Evolutionary conservation across 2,888 invertebrate genomes (phyloP), one percentile per base, ranked within the genome.

Genomic region (Acronicta leporina): DNA sequence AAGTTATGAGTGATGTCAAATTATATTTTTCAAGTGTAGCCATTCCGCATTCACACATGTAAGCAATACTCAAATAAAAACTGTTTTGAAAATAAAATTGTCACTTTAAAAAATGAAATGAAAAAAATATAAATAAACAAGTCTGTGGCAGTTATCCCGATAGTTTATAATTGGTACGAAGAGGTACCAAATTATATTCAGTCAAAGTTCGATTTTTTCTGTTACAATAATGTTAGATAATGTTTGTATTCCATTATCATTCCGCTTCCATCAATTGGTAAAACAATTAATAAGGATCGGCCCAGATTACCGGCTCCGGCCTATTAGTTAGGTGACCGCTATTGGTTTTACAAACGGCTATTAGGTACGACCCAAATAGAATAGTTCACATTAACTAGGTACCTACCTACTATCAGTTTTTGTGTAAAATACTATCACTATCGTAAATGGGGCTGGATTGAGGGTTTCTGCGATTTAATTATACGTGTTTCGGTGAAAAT

Each of bases 311-410:
- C 54, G 55, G 52, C 53, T 53, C 14, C 60, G 50, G 55, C 43
- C 75, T 75, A 76, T 76, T 76, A 77, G 75, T 74, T 66, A 64
- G 62, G 58, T 38, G 56, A 77, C 78, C 78, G 72, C 75, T 68
- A 76, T 76, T 71, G 75, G 75, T 76, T 74, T 74, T 74, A 48
- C 68, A 65, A 70, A 70, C 53, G 62, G 60, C 58, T 64, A 77
- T 74, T 68, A n/a, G n/a, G n/a, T n/a, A 66, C 66, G 65, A 61
- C 59, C 62, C 58, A 63, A 77, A 71, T 74, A 64, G 68, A 70
- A 73, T 62, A 59, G 60, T 65, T 35, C 62, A 57, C 65, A 63
- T 75, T 70, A 62, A 56, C 55, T 73, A 9, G 30, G 8, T 9
- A 46, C n/a, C n/a, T n/a, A n/a, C n/a, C n/a, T n/a, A n/a, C 57